These are phyloP conservation scores for Sphecodes monilicornis DNA, from an alignment of 2,888 invertebrate genomes.

Conservation along the genomic window DNA sequence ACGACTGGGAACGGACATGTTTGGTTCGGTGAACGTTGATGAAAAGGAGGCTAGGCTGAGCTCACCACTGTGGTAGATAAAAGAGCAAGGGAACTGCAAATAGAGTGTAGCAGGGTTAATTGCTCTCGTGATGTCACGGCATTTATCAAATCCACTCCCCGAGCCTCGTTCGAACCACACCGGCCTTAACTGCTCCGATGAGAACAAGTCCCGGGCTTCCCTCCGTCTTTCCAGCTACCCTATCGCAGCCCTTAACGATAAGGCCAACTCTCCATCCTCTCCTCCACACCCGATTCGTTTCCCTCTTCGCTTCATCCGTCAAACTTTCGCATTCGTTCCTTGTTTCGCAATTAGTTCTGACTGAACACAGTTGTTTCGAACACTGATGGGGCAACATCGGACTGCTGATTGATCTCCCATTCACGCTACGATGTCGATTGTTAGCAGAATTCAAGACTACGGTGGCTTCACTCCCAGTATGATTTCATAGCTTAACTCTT, in stretches of 20 bases:
- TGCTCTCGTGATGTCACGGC: conserved; percentile 76
- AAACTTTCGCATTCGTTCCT: conserved; percentile 29
- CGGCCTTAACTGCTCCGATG: conserved; percentile 36
- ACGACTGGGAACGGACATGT: conserved; percentile 31
- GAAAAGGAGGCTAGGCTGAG: conserved; percentile 33
- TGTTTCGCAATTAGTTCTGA: conserved; percentile 37
- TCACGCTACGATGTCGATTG: neutral
- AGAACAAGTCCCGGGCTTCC: conserved; percentile 52
- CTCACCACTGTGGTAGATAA: conserved; percentile 48
- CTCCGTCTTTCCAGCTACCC: conserved; percentile 50
- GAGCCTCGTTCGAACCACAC: conserved; percentile 36
- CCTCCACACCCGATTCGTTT: conserved; percentile 31
- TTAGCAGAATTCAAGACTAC: neutral
- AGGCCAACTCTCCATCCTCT: conserved; percentile 52
- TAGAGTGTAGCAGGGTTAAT: conserved; percentile 74
- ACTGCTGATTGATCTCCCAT: neutral
- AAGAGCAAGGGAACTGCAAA: conserved; percentile 69
- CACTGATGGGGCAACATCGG: neutral
- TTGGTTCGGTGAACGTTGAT: conserved; percentile 56
- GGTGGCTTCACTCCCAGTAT: too few species aligned
- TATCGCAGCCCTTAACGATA: conserved; percentile 61
- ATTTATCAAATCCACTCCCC: conserved; percentile 74
- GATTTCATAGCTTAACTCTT: too few species aligned
- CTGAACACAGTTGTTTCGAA: conserved; percentile 5
- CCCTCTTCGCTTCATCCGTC: conserved; percentile 8